phyloP scores from a whole-genome alignment of 2,113 vertebrate genomes.

The Rana temporaria region DNA sequence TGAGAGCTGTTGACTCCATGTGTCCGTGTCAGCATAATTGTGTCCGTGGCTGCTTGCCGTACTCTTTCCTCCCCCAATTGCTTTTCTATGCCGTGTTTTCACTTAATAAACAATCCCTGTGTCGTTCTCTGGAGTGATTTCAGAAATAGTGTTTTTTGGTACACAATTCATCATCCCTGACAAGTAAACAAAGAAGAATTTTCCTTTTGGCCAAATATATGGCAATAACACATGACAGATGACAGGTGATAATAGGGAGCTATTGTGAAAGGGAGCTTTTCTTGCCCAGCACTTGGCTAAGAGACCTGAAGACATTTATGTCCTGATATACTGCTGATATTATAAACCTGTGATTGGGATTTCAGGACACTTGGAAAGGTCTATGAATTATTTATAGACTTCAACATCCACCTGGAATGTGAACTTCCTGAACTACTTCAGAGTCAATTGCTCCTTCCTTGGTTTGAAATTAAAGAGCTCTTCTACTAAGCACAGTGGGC shows the following conservation, averaged over 20 bases:
- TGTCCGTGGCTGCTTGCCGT: slow-evolving; percentile 17
- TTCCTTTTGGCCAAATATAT: slow-evolving; percentile 57
- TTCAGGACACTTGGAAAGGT: slow-evolving; percentile 23
- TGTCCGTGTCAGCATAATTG: slow-evolving; percentile 32
- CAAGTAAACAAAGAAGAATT: slow-evolving; percentile 57
- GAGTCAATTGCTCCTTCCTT: too few species aligned
- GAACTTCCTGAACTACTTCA: background rate
- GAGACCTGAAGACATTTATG: slow-evolving; percentile 49
- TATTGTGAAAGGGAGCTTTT: slow-evolving; percentile 16
- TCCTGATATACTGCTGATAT: slow-evolving; percentile 54
- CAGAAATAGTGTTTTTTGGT: slow-evolving; percentile 50
- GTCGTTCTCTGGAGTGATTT: slow-evolving; percentile 53
- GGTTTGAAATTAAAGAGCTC: too few species aligned
- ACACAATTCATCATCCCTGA: slow-evolving; percentile 54
- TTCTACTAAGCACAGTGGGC: too few species aligned
- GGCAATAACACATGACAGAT: slow-evolving; percentile 55
- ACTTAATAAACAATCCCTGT: slow-evolving; percentile 53
- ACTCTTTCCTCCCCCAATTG: slow-evolving; percentile 24
- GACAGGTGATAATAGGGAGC: slow-evolving; percentile 54
- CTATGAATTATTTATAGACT: slow-evolving; percentile 28
- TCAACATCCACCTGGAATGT: background rate
- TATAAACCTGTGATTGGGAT: slow-evolving; percentile 37
- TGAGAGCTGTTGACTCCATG: background rate
- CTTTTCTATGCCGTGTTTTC: slow-evolving; percentile 48
- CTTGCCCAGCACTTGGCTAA: slow-evolving; percentile 33